Percentiles rank a stretch among this genome's conserved stretches.
Evolutionary conservation across 2,888 invertebrate genomes (phyloP).

Genomic region (Ennomos erosarius): DNA sequence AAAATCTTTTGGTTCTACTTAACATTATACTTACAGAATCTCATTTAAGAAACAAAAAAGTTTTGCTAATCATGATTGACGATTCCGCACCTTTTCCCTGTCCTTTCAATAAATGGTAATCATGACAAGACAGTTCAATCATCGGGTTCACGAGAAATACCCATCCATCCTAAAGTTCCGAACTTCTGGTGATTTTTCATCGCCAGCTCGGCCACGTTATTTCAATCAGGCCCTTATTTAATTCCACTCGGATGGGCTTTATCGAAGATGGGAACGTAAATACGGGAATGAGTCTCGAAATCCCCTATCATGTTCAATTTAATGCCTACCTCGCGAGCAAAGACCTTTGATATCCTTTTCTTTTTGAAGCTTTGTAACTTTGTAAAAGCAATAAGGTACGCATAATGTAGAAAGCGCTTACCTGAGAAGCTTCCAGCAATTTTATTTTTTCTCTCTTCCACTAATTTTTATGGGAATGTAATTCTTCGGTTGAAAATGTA

Average conservation of each 20-base stretch:
- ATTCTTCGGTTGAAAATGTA: slow-evolving; percentile 48
- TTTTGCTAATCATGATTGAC: slow-evolving; percentile 31
- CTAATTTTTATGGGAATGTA: slow-evolving; percentile 41
- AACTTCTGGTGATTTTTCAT: slow-evolving; percentile 48
- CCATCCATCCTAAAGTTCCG: slow-evolving; percentile 31
- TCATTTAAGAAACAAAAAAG: not conserved
- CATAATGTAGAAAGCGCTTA: slow-evolving; percentile 19
- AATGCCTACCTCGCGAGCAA: slow-evolving; percentile 49
- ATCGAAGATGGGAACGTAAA: slow-evolving; percentile 50
- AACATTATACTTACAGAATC: too few relatives aligned
- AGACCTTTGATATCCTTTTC: slow-evolving; percentile 46
- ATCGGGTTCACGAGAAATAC: slow-evolving; percentile 38
- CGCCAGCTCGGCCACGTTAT: slow-evolving; percentile 51
- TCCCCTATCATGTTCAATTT: slow-evolving; percentile 50
- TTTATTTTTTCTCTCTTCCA: slow-evolving; percentile 23
- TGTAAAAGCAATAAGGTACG: slow-evolving; percentile 39
- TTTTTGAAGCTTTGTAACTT: slow-evolving; percentile 41
- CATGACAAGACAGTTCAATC: slow-evolving; percentile 37
- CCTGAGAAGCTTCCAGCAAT: slow-evolving; percentile 13
- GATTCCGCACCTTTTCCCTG: slow-evolving; percentile 9
- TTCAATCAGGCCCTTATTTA: slow-evolving; percentile 59
- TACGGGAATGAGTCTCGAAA: slow-evolving; percentile 45
- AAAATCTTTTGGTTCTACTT: too few relatives aligned
- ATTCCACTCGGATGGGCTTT: slow-evolving; percentile 50
- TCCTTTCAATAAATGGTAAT: slow-evolving; percentile 34